Base-by-base conservation (phyloP, 1,140 invertebrate genomes). In the Ctenoplectra terminalis region DNA sequence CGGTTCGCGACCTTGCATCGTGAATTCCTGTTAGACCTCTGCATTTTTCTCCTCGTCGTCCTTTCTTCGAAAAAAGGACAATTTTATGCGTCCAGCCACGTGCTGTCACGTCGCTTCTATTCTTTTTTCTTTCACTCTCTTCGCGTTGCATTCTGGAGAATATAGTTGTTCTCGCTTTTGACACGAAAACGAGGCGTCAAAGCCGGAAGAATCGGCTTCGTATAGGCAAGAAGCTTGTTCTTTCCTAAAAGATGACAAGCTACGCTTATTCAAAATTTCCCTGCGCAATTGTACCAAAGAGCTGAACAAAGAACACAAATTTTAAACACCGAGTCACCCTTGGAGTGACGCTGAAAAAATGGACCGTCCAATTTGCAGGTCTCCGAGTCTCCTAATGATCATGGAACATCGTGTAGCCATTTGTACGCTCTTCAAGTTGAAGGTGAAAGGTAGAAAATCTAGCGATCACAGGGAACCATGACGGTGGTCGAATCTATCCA, bases 401-500 rank as follows among this genome's bases (percentile, higher is more conserved):
- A 20, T 11, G 37, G 0, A 8, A 46, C 46, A 23, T 1, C 23
- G 13, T 4, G 7, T 13, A 17, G 6, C 26, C 60, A 17, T 29
- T 64, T 11, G 8, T 20, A n/a, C 23, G 48, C 48, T 2, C 20
- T 11, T 13, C 11, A n/a, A n/a, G n/a, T n/a, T n/a, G n/a, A n/a
- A 29, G 6, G 8, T 15, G 5, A 9, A 3, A 40, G 23, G 8
- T 37, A 29, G 9, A n/a, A 23, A 40, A 37, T 69, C 31, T 50
- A 11, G 0, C 2, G 43, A 43, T 23, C 2, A 20, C 7, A 29
- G 61, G 11, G 23, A 70, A 73, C 66, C 81, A 40, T 81, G 75
- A 74, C 73, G 70, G 79, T 86, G 71, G 67, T 78, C 73, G 66
- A 75, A 86, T 80, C 70, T 86, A 71, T 86, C 85, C 82, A 73